phyloP scores from a whole-genome alignment of 2,797 vertebrate genomes.

The Heliangelus exortis region DNA sequence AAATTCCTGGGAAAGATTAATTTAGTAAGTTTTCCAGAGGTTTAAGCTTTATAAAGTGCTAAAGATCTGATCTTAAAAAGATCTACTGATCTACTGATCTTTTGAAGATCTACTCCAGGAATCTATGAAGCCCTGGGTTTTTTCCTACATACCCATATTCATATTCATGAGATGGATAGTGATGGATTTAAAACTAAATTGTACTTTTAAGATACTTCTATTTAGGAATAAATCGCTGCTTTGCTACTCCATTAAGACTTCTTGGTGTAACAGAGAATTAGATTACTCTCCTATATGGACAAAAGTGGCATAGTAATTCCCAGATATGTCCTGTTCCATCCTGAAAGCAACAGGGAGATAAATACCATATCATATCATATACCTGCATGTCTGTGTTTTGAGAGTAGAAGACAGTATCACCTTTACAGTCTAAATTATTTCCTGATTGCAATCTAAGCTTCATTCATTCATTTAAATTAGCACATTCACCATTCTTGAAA shows the following conservation, averaged over 20 bases:
- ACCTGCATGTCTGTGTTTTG: background rate
- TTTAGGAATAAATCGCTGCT: background rate
- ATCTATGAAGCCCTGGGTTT: background rate
- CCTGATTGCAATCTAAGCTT: background rate
- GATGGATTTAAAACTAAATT: background rate
- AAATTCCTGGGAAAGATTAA: background rate
- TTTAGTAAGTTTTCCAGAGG: background rate
- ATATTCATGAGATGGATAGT: background rate
- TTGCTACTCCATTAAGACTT: background rate
- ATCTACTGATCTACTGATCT: no score
- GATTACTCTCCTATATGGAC: background rate
- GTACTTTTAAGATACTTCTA: background rate
- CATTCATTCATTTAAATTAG: slow-evolving; percentile 42
- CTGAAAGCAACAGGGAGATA: background rate
- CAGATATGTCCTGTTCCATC: background rate
- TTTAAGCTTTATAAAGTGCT: background rate
- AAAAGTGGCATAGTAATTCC: background rate
- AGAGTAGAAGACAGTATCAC: background rate
- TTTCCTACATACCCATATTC: background rate
- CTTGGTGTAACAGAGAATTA: background rate
- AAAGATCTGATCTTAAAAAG: background rate
- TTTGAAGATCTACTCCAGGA: background rate
- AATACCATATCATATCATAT: background rate
- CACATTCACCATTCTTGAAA: slow-evolving; percentile 39
- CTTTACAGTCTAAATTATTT: background rate